Evolutionary conservation across 2,888 invertebrate genomes (phyloP), one percentile per base, ranked within the genome.

Genomic region (Scelioninae gen. 2): DNA sequence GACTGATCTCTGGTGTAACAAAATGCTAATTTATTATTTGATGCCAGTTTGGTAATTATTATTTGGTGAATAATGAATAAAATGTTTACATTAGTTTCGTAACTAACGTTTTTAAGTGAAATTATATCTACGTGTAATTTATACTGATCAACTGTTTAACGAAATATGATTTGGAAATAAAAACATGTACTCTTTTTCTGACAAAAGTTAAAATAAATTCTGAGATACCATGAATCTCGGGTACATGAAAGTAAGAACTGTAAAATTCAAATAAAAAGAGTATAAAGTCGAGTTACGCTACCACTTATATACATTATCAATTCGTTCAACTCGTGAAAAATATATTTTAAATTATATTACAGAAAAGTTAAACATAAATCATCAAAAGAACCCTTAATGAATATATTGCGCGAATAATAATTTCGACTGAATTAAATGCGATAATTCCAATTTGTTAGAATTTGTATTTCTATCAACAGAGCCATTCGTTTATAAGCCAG

Each of bases 381-480:
- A 58, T 58, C 16, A 22, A 45, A 41, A 3, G 6, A 4, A 9
- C 28, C 2, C 25, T 37, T 37, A 1, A 19, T 13, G 33, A 45
- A 58, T 10, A 13, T 16, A 4, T 6, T 19, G 9, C 5, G 25
- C 7, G 1, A 15, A 2, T 16, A 41, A 64, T 11, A 19, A 45
- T 28, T 35, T 19, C 10, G 25, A 33, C 37, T 25, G 2, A 37
- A 11, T 52, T 43, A 22, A 53, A 9, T 10, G 10, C 33, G 25
- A 52, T n/a, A n/a, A 50, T 31, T 52, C 16, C 31, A 65, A 65
- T 69, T 46, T 61, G 53, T 28, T 52, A n/a, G 25, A 13, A 58
- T 50, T 55, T 46, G 43, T 58, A 41, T 37, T 57, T 57, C 35
- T 19, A 43, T 41, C 31, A 46, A 39, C 18, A 5, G 35, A 31